Percentiles rank a stretch among this genome's conserved stretches.
Evolutionary conservation across 2,797 vertebrate species (phyloP).

Genomic region (Pyrocephalus nanus): DNA sequence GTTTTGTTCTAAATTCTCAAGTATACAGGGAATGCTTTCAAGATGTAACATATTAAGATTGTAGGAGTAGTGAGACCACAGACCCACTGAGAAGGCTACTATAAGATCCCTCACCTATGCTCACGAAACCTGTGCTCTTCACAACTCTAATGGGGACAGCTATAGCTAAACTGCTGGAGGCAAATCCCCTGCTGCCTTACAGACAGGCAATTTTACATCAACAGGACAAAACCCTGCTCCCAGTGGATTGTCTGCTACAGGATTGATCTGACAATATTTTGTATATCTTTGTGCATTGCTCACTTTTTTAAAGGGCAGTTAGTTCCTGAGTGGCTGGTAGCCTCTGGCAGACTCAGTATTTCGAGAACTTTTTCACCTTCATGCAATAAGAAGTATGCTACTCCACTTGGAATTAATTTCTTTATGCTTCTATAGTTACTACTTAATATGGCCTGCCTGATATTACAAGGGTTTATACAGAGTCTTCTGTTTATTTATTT

Average conservation of each 20-base stretch:
- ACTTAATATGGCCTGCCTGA: neutral
- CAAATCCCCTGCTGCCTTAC: neutral
- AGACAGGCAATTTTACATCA: neutral
- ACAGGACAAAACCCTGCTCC: neutral
- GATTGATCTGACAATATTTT: neutral
- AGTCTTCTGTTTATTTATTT: constrained; percentile 8
- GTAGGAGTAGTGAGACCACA: neutral
- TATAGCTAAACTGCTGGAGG: neutral
- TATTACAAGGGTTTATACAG: neutral
- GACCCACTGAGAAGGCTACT: neutral
- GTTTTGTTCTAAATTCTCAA: neutral
- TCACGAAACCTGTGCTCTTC: neutral
- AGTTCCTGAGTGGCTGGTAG: neutral
- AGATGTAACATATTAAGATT: neutral
- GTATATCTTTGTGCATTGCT: neutral
- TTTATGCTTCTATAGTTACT: neutral
- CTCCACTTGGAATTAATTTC: neutral
- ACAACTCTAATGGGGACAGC: neutral
- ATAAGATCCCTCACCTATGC: neutral
- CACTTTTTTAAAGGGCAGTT: neutral
- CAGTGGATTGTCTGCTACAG: neutral
- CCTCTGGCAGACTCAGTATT: neutral
- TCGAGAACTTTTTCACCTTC: neutral
- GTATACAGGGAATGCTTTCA: neutral
- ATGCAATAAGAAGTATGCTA: neutral